Conservation (phyloP, 2,888 invertebrate genomes). For the Plusia festucae region DNA sequence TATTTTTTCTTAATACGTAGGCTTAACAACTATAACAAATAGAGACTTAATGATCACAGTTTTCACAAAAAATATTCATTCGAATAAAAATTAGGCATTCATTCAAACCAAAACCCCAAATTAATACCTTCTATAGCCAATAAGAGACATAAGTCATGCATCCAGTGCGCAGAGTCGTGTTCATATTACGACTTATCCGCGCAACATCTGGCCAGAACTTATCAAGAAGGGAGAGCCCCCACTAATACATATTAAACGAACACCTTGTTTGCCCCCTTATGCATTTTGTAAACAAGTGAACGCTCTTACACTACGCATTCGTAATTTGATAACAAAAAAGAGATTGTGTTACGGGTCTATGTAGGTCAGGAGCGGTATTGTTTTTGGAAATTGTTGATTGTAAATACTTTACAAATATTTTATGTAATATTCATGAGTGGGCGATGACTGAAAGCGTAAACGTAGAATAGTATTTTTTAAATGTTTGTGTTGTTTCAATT, state of each 20-base stretch:
- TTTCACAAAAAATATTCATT: too few relatives aligned
- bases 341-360: slow-evolving; percentile 38
- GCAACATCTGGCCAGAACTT: slow-evolving; percentile 52
- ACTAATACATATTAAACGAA: slow-evolving; percentile 70
- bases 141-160: slow-evolving; percentile 33
- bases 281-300: slow-evolving; percentile 69
- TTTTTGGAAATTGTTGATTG: slow-evolving; percentile 28
- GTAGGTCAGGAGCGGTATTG: slow-evolving; percentile 12
- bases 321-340: slow-evolving; percentile 54
- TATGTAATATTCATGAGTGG: slow-evolving; percentile 10
- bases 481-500: too few relatives aligned
- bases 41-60: too few relatives aligned
- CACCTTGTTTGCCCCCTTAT: slow-evolving; percentile 66
- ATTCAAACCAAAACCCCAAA: background rate
- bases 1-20: too few relatives aligned
- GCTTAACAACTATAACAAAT: too few relatives aligned
- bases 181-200: slow-evolving; percentile 50
- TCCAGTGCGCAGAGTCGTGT: slow-evolving; percentile 29
- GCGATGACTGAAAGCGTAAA: too few relatives aligned
- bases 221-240: slow-evolving; percentile 31
- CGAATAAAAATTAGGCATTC: background rate
- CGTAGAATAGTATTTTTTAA: too few relatives aligned
- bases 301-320: slow-evolving; percentile 41
- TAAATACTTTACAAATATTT: slow-evolving; percentile 18
- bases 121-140: slow-evolving; percentile 3